phyloP scores from a whole-genome alignment of 2,113 vertebrate genomes.

The Agapornis roseicollis region DNA sequence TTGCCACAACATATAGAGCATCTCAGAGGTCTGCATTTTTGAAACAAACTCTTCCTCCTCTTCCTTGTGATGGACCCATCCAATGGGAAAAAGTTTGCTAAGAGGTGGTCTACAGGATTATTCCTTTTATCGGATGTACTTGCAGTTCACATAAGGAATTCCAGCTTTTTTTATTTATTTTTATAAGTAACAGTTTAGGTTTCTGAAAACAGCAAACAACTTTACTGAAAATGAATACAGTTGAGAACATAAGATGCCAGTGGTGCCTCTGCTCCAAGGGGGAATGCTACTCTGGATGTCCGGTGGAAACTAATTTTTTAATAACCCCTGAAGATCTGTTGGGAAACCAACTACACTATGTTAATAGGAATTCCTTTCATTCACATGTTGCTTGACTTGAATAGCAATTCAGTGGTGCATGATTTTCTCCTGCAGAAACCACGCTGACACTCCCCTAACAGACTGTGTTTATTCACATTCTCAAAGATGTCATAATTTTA shows the following conservation, averaged over 20 bases:
- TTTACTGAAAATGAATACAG: neutral
- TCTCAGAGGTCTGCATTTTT: neutral
- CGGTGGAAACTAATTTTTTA: neutral
- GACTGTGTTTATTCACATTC: neutral
- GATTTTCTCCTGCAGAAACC: neutral
- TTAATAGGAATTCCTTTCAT: neutral
- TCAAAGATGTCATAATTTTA: neutral
- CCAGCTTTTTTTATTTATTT: neutral
- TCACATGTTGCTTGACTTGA: neutral
- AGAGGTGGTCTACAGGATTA: neutral
- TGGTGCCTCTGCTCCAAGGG: neutral
- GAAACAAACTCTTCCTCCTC: neutral
- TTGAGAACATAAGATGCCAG: neutral
- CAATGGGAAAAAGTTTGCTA: neutral
- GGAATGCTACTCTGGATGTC: neutral
- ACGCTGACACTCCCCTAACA: neutral
- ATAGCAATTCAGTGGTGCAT: neutral
- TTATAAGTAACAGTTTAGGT: neutral
- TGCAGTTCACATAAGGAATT: neutral
- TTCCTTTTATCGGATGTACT: neutral
- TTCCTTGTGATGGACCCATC: neutral
- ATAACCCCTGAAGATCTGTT: neutral
- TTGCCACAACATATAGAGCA: neutral
- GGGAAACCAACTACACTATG: neutral
- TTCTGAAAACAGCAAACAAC: neutral